These are phyloP conservation scores for Melinaea marsaeus DNA, from an alignment of 2,888 invertebrate genomes.

Conservation along the genomic window DNA sequence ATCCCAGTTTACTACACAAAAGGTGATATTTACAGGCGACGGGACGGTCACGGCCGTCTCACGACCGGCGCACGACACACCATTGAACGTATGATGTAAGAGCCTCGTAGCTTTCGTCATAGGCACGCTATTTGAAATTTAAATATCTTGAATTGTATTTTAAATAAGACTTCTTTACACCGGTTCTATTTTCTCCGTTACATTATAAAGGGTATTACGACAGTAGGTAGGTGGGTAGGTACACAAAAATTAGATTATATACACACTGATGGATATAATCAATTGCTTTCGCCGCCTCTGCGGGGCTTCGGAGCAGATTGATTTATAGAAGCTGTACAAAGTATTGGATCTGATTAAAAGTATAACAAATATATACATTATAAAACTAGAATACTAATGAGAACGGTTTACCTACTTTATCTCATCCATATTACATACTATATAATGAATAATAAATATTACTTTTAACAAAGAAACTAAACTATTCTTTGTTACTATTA, in stretches of 20 bases:
- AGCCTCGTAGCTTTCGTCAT: constrained; percentile 1
- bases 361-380: neutral
- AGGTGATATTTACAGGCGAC: constrained; percentile 20
- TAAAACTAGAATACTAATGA: neutral
- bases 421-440: too few relatives aligned
- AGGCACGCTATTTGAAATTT: neutral
- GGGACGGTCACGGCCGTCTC: constrained; percentile 24
- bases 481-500: too few relatives aligned
- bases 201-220: too few relatives aligned
- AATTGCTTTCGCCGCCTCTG: constrained; percentile 33
- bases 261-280: constrained; percentile 11
- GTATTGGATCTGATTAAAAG: constrained; percentile 22
- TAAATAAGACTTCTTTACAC: neutral
- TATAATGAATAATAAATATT: too few relatives aligned
- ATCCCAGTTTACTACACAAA: constrained; percentile 15
- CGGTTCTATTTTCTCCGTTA: too few relatives aligned
- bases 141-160: neutral
- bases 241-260: neutral
- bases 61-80: constrained; percentile 18
- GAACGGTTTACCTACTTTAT: too few relatives aligned
- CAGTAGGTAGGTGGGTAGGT: neutral
- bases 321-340: constrained; percentile 32
- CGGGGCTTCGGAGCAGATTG: constrained; percentile 35
- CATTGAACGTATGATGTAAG: constrained; percentile 12
- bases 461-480: too few relatives aligned